Evolutionary conservation across 2,888 invertebrate genomes (phyloP).

Genomic region (Caradrina kadenii): DNA sequence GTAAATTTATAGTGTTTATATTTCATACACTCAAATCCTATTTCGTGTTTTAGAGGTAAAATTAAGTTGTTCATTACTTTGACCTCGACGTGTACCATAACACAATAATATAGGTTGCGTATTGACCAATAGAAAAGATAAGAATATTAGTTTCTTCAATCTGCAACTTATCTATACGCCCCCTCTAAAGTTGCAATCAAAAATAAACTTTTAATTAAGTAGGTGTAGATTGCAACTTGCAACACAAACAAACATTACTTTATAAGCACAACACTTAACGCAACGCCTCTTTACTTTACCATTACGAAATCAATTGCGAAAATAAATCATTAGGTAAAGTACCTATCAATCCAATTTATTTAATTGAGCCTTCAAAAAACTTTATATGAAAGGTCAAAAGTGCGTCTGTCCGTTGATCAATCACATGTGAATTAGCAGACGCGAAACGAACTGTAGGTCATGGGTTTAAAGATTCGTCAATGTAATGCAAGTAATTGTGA

Average conservation of each 20-base stretch:
- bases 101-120: neutral
- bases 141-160: neutral
- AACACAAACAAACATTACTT: constrained; percentile 14
- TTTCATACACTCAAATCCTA: too few relatives aligned
- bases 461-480: neutral
- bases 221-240: constrained; percentile 6
- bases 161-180: neutral
- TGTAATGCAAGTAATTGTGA: constrained; percentile 8
- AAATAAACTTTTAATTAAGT: constrained; percentile 25
- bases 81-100: too few relatives aligned
- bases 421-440: constrained; percentile 40
- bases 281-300: constrained; percentile 10
- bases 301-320: constrained; percentile 50
- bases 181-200: neutral
- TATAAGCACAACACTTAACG: constrained; percentile 2
- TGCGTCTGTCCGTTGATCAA: constrained; percentile 43
- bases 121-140: neutral
- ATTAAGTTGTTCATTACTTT: neutral
- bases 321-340: constrained; percentile 43
- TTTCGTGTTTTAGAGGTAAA: too few relatives aligned
- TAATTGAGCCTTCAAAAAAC: constrained; percentile 50
- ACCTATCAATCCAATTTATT: constrained; percentile 47
- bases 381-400: constrained; percentile 34
- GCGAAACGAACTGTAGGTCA: constrained; percentile 29
- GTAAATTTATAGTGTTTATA: too few relatives aligned